Percentiles rank a stretch among this genome's conserved stretches.
Conservation (phyloP, 2,113 vertebrate species). For the Corynorhinus townsendii region DNA sequence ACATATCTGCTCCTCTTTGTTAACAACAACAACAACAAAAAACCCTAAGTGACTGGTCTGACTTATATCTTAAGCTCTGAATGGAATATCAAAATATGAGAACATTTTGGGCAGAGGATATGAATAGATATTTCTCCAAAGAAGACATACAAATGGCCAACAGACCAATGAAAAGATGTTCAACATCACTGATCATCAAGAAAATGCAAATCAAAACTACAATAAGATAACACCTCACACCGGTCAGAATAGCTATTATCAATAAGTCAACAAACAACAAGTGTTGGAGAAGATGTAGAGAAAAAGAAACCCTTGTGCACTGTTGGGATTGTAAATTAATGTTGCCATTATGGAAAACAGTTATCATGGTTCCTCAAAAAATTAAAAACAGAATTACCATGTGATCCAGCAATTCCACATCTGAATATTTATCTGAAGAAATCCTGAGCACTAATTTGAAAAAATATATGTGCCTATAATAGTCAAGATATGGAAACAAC, state of each 20-base stretch:
- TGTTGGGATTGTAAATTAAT: neutral
- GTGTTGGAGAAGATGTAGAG: neutral
- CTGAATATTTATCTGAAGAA: neutral
- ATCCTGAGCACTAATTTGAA: neutral
- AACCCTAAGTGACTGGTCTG: neutral
- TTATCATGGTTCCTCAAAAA: neutral
- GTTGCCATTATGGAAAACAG: neutral
- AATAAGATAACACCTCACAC: neutral
- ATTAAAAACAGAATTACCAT: neutral
- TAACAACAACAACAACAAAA: neutral
- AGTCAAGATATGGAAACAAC: neutral
- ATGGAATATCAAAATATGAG: neutral
- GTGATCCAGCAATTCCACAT: neutral
- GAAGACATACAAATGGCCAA: neutral
- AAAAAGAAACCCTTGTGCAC: neutral
- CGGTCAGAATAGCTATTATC: neutral
- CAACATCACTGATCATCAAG: neutral
- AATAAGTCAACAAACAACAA: neutral
- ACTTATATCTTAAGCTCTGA: neutral
- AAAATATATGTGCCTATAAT: neutral
- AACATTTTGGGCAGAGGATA: neutral
- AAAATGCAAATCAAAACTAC: neutral
- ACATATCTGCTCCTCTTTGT: conserved; percentile 10
- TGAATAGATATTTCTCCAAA: neutral
- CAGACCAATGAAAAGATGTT: neutral